Conservation (phyloP, 2,797 vertebrate species). For the Dendrocincla fuliginosa region DNA sequence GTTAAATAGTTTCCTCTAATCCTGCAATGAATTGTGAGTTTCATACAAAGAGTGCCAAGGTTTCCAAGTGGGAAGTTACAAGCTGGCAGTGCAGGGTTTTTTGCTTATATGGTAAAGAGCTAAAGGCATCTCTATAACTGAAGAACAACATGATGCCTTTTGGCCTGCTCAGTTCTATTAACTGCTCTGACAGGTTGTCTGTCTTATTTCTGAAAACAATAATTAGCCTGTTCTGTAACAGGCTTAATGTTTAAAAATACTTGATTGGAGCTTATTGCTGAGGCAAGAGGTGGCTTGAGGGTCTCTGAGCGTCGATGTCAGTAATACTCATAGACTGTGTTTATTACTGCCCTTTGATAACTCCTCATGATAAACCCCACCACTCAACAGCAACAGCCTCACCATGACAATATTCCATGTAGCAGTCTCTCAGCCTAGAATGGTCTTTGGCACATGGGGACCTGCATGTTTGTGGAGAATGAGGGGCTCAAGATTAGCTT, state of each 20-base stretch:
- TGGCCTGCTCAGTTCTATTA: not conserved
- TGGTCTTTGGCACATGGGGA: slow-evolving; percentile 16
- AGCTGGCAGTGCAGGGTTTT: not conserved
- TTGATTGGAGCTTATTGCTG: not conserved
- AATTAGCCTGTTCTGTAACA: not conserved
- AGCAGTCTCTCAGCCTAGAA: not conserved
- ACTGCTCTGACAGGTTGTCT: not conserved
- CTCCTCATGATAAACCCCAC: not conserved
- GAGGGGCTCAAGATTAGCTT: slow-evolving; percentile 39
- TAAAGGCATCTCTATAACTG: not conserved
- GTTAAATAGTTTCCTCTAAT: not conserved
- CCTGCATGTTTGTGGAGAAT: slow-evolving; percentile 14
- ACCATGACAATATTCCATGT: not conserved
- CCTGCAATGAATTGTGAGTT: not conserved
- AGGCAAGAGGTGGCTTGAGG: not conserved
- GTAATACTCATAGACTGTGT: not conserved
- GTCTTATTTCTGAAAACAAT: not conserved
- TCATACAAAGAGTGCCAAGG: not conserved
- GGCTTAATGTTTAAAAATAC: not conserved
- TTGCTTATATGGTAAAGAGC: not conserved
- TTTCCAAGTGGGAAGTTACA: not conserved
- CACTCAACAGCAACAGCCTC: not conserved
- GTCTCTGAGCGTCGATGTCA: not conserved
- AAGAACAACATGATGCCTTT: not conserved
- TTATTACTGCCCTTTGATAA: not conserved